These are phyloP conservation scores for Tenodera sinensis DNA, from an alignment of 2,888 invertebrate species.

Conservation along the genomic window DNA sequence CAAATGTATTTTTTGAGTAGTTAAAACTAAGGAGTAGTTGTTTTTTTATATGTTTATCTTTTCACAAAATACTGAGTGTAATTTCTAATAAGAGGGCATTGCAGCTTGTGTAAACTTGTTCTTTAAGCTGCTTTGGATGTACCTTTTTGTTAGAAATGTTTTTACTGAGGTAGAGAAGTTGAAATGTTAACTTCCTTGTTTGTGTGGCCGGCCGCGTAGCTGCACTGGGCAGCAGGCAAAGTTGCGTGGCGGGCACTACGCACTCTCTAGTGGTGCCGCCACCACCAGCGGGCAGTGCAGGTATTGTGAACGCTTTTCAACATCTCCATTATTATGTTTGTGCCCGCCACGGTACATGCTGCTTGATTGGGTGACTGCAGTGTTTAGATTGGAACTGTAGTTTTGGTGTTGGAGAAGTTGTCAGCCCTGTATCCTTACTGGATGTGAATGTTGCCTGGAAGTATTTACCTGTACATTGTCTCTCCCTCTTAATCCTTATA, in stretches of 20 bases:
- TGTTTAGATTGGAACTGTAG: slow-evolving; percentile 11
- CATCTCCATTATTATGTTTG: background rate
- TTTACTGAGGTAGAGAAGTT: background rate
- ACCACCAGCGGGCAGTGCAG: slow-evolving; percentile 21
- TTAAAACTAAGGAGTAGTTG: background rate
- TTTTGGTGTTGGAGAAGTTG: background rate
- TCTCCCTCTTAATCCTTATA: background rate
- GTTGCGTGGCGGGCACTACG: slow-evolving; percentile 16
- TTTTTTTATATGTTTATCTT: background rate
- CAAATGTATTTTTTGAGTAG: background rate
- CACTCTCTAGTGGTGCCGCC: slow-evolving; percentile 8
- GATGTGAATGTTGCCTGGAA: background rate
- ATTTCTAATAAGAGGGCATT: background rate
- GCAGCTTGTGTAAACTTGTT: background rate
- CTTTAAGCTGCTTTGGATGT: background rate
- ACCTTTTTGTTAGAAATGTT: background rate
- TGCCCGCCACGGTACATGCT: slow-evolving; percentile 4
- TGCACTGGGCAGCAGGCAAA: slow-evolving; percentile 20
- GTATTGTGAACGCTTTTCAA: slow-evolving; percentile 21
- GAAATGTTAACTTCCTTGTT: slow-evolving; percentile 6
- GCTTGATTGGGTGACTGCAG: slow-evolving; percentile 15
- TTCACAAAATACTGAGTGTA: background rate
- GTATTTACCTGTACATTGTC: background rate
- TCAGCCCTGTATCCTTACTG: background rate
- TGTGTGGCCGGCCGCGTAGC: slow-evolving; percentile 17